A percentile compares a stretch with the other conserved stretches of the same genome.
These are phyloP conservation scores for Chalcis sispes DNA, from an alignment of 2,888 invertebrate genomes.

Conservation along the genomic window DNA sequence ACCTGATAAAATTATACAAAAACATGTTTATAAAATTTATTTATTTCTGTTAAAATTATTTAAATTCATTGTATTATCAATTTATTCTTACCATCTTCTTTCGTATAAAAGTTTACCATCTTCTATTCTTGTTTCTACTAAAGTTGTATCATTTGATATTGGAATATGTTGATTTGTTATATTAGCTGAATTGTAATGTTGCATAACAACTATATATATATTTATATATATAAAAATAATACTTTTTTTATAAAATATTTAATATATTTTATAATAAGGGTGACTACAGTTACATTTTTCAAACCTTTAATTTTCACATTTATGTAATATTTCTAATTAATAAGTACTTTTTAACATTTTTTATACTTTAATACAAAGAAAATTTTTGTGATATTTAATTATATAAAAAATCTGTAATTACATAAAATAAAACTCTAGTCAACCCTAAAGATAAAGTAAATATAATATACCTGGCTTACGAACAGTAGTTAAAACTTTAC, in stretches of 20 bases:
- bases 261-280: too few species aligned
- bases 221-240: conserved; percentile 43
- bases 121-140: conserved; percentile 91
- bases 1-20: conserved; percentile 77
- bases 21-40: conserved; percentile 29
- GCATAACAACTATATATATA: conserved; percentile 49
- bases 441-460: conserved; percentile 18
- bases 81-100: conserved; percentile 85
- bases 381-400: not conserved
- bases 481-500: conserved; percentile 78
- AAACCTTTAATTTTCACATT: too few species aligned
- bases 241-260: conserved; percentile 41
- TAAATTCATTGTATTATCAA: not conserved
- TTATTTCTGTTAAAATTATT: conserved; percentile 18
- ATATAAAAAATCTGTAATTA: not conserved
- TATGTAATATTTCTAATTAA: too few species aligned
- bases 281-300: too few species aligned
- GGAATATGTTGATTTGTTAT: conserved; percentile 71
- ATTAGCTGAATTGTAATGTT: conserved; percentile 59
- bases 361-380: not conserved
- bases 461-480: conserved; percentile 77
- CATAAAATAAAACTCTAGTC: conserved; percentile 1
- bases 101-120: conserved; percentile 96
- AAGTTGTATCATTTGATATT: conserved; percentile 75
- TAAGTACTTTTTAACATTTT: conserved; percentile 6